Evolutionary conservation across 30 jellyfish, hydroid and myxozoan genomes (phyloP), one percentile per base, ranked within the genome.

Genomic region (Rhopilema esculentum): DNA sequence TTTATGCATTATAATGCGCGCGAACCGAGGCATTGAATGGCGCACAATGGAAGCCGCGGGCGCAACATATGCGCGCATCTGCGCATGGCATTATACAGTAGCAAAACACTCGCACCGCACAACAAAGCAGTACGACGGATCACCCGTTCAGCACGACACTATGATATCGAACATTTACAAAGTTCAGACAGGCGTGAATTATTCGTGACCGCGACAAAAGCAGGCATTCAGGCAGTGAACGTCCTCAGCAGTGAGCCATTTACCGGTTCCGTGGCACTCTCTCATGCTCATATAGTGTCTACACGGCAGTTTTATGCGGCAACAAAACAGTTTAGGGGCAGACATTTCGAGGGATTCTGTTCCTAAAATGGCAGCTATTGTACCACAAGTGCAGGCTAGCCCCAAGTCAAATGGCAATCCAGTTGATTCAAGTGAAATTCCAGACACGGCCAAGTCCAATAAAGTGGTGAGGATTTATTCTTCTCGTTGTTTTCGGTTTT

Each of bases 11-110:
- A 88, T 88, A 88, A 79, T 88, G 86, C 96, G 33, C 88, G 87
- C 90, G 53, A 64, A 88, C n/a, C 32, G 84, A 76, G 96, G 91
- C 85, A 76, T 88, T 79, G 90, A 79, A 71, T 57, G 51, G 82
- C 90, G 82, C 69, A 91, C 97, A 91, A 91, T 91, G 75, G 90
- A 83, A 91, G 92, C 97, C 95, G 97, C 94, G 50, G 97, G 95
- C 91, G 87, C 90, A 91, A 71, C 95, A 84, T 90, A 91, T 91
- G 92, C 90, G 92, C 97, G 89, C 89, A 84, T 91, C 92, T 91
- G 94, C 92, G 94, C 90, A 88, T 69, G 87, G 96, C 96, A 87
- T 88, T 88, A 80, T 88, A 88, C 96, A 61, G 96, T 88, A 76
- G 89, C 96, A 88, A 80, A 79, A 76, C 92, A 79, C 92, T 74